These are phyloP conservation scores for Oconnorella tubifera DNA, from an alignment of 2,888 invertebrate genomes.

Conservation along the genomic window DNA sequence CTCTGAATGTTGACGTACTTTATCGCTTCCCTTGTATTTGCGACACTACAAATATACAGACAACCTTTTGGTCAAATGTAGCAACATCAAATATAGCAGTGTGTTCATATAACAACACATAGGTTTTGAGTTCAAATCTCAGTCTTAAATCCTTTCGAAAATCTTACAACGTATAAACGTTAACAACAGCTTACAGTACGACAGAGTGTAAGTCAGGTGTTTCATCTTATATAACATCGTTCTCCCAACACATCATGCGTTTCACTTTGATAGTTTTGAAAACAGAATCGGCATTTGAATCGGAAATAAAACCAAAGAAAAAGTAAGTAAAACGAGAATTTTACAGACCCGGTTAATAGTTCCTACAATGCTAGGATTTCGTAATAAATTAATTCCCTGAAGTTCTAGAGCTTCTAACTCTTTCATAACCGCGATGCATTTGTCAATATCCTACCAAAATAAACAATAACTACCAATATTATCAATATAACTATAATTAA, in stretches of 20 bases:
- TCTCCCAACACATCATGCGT: too few relatives aligned
- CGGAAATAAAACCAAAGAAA: background rate
- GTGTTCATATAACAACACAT: too few relatives aligned
- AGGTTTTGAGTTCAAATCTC: too few relatives aligned
- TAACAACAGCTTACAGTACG: too few relatives aligned
- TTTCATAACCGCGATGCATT: slow-evolving; percentile 53
- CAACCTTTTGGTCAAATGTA: background rate
- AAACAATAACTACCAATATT: slow-evolving; percentile 5
- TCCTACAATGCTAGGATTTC: slow-evolving; percentile 54
- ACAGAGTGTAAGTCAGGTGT: too few relatives aligned
- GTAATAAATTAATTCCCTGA: slow-evolving; percentile 49
- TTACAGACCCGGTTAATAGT: slow-evolving; percentile 53
- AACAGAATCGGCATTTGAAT: too few relatives aligned
- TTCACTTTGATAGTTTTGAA: too few relatives aligned
- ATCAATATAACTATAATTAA: too few relatives aligned
- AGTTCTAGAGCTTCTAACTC: slow-evolving; percentile 51
- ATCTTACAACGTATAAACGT: too few relatives aligned
- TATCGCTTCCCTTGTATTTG: slow-evolving; percentile 52
- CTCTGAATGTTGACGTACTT: slow-evolving; percentile 54
- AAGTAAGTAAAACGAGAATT: background rate
- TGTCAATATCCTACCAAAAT: slow-evolving; percentile 49
- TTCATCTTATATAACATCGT: too few relatives aligned
- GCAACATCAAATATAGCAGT: too few relatives aligned
- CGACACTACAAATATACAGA: slow-evolving; percentile 45
- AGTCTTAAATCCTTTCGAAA: slow-evolving; percentile 1